A percentile compares a stretch with the other conserved stretches of the same genome.
Conservation (phyloP, 2,113 vertebrate genomes). For the Ascaphus truei region DNA sequence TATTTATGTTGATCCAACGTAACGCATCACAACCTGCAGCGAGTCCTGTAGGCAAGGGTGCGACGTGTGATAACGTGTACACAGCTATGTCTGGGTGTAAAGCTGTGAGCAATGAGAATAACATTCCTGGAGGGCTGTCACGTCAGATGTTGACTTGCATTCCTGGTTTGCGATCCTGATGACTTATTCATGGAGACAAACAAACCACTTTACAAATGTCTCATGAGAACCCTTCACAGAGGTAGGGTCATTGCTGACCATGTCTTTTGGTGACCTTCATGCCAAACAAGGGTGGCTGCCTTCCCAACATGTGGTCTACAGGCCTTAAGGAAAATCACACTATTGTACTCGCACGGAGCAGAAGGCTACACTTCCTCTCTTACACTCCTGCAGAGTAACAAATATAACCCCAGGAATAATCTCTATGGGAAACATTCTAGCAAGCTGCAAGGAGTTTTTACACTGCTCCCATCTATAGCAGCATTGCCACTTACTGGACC, state of each 20-base stretch:
- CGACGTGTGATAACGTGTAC: neutral
- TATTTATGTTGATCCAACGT: neutral
- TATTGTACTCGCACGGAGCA: no score
- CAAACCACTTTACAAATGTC: neutral
- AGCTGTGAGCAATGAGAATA: neutral
- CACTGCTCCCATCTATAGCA: no score
- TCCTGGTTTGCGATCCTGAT: conserved; percentile 3
- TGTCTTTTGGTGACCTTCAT: neutral
- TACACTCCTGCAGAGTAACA: no score
- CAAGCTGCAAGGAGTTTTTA: no score
- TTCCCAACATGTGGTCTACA: no score
- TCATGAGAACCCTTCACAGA: neutral
- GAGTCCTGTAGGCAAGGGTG: neutral
- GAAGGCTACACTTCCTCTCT: no score
- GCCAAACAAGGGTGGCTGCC: no score
- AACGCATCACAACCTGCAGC: neutral
- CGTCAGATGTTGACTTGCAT: neutral
- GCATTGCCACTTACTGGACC: no score
- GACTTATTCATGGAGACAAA: conserved; percentile 9
- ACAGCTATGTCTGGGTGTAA: conserved; percentile 14
- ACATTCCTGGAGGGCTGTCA: neutral
- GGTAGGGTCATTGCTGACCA: neutral
- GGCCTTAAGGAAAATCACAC: no score
- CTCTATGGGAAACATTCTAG: no score
- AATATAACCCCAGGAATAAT: no score